phyloP scores from a whole-genome alignment of 2,113 vertebrate species.

The Sylvilagus bachmani region DNA sequence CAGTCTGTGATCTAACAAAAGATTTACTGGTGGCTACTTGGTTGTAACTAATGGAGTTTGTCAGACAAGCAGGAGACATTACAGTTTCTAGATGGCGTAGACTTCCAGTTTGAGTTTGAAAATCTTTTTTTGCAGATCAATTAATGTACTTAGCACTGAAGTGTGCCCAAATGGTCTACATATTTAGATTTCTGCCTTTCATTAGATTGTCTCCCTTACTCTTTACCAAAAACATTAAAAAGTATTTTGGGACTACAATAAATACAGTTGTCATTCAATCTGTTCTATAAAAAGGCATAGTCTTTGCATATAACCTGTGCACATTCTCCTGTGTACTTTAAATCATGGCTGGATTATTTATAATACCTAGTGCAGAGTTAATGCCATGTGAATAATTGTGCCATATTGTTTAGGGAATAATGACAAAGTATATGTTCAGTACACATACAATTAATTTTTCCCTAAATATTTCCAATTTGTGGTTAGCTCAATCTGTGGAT shows the following conservation, averaged over 20 bases:
- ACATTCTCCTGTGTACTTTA: too few relatives aligned
- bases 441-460: too few relatives aligned
- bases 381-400: too few relatives aligned
- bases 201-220: neutral
- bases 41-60: neutral
- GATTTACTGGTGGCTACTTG: neutral
- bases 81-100: neutral
- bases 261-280: neutral
- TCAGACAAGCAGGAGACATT: neutral
- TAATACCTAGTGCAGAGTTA: too few relatives aligned
- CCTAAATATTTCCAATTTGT: too few relatives aligned
- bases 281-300: too few relatives aligned
- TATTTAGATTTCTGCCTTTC: neutral
- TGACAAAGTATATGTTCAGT: too few relatives aligned
- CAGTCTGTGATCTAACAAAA: neutral
- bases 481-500: too few relatives aligned
- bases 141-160: neutral
- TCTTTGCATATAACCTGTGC: too few relatives aligned
- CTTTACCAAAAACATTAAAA: constrained; percentile 48
- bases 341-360: too few relatives aligned
- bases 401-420: too few relatives aligned
- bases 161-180: neutral
- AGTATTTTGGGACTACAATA: neutral
- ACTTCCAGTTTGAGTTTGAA: neutral
- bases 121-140: neutral